A percentile compares a stretch with the other conserved stretches of the same genome.
Conservation (phyloP, 2,113 vertebrate genomes). For the Myanophis thanlyinensis region DNA sequence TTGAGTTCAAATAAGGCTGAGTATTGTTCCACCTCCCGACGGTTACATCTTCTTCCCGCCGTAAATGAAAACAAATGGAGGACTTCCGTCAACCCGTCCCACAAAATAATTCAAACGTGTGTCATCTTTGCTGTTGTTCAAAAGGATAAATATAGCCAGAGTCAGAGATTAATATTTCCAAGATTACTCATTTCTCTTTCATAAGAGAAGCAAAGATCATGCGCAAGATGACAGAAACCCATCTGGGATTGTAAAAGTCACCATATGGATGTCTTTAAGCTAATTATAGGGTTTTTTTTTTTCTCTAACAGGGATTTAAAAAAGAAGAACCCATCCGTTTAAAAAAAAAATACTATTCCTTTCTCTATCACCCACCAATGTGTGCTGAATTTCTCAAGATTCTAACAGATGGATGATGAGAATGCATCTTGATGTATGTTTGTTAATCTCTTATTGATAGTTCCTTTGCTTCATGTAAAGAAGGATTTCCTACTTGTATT, state of each 20-base stretch:
- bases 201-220: conserved; percentile 75
- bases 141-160: conserved; percentile 73
- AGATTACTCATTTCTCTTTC: conserved; percentile 77
- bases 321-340: neutral
- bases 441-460: neutral
- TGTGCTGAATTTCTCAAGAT: conserved; percentile 35
- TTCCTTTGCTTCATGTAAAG: neutral
- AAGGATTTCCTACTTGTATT: neutral
- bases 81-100: conserved; percentile 44
- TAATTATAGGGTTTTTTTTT: conserved; percentile 68
- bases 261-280: conserved; percentile 71
- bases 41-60: conserved; percentile 45
- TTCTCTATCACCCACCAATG: conserved; percentile 10
- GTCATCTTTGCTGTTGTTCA: conserved; percentile 52
- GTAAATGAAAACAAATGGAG: conserved; percentile 41
- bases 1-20: neutral
- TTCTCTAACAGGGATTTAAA: neutral
- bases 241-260: conserved; percentile 72
- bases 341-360: conserved; percentile 51
- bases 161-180: conserved; percentile 74
- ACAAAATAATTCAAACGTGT: conserved; percentile 53
- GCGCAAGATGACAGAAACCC: conserved; percentile 72
- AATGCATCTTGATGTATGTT: neutral
- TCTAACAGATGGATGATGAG: conserved; percentile 13
- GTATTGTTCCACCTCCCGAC: conserved; percentile 14